These are phyloP conservation scores for Porites australiensis DNA, from an alignment of 64 coral and sea anemone species.

Conservation along the genomic window DNA sequence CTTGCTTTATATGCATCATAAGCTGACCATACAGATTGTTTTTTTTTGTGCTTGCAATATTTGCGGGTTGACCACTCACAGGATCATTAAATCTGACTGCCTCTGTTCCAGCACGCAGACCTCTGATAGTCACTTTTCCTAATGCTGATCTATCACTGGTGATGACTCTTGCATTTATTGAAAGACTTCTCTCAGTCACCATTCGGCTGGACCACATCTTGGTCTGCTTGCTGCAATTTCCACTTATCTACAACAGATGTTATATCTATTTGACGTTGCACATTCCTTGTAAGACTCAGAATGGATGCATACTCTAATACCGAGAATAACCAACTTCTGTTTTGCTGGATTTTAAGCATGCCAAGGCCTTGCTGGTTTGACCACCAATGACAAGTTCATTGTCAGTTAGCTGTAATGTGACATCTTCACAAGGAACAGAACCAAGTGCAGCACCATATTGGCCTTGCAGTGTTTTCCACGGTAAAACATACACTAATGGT, in stretches of 20 bases:
- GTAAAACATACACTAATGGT: too few species aligned
- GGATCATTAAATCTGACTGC: slow-evolving; percentile 2
- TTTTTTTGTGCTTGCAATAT: background rate
- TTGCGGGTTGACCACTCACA: slow-evolving; percentile 1
- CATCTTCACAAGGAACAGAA: slow-evolving; percentile 64
- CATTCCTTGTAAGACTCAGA: too few species aligned
- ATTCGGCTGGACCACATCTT: slow-evolving; percentile 4
- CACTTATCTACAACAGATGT: too few species aligned
- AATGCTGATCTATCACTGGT: too few species aligned
- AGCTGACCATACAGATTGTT: slow-evolving; percentile 17
- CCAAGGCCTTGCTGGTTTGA: slow-evolving; percentile 46
- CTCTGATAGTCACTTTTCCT: too few species aligned
- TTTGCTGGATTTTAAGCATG: slow-evolving; percentile 30
- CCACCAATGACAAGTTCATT: slow-evolving; percentile 50
- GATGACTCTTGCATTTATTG: too few species aligned
- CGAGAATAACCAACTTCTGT: slow-evolving; percentile 41
- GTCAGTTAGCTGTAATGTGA: slow-evolving; percentile 61
- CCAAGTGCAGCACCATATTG: slow-evolving; percentile 51
- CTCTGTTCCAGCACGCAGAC: background rate
- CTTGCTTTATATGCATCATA: slow-evolving; percentile 10
- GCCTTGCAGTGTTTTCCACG: slow-evolving; percentile 48
- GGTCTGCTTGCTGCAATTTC: too few species aligned
- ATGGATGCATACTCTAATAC: slow-evolving; percentile 54
- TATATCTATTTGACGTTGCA: background rate
- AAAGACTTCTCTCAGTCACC: background rate